Conservation (phyloP, 2,888 invertebrate genomes). For the Lordiphosa fenestrarum region DNA sequence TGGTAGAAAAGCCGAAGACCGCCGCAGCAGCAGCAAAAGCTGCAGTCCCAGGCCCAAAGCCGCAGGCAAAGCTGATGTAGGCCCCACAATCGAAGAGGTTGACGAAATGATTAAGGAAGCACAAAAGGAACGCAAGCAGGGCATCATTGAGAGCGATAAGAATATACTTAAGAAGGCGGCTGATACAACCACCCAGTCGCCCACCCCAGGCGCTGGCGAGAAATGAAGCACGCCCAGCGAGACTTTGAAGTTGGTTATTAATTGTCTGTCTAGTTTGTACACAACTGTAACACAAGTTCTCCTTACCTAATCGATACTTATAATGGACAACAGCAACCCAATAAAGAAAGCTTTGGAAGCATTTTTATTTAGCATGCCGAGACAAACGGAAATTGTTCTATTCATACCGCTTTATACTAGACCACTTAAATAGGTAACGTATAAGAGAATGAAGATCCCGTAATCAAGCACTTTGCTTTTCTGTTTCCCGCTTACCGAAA, state of each 20-base stretch:
- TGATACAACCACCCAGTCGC: not conserved
- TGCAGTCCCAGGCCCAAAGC: conserved; percentile 77
- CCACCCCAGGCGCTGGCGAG: too few species aligned
- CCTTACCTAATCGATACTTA: not conserved
- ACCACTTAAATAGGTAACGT: too few species aligned
- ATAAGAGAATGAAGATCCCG: too few species aligned
- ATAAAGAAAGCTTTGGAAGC: conserved; percentile 60
- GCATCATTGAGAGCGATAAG: conserved; percentile 82
- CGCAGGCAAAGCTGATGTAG: conserved; percentile 78
- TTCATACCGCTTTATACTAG: not conserved
- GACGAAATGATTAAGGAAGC: conserved; percentile 83
- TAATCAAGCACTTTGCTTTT: too few species aligned
- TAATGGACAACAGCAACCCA: conserved; percentile 9
- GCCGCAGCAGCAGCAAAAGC: not conserved
- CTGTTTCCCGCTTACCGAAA: too few species aligned
- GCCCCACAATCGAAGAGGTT: conserved; percentile 81
- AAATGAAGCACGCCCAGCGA: too few species aligned
- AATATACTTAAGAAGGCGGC: conserved; percentile 79
- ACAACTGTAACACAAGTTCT: conserved; percentile 1
- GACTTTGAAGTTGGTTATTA: too few species aligned
- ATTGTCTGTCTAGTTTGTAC: too few species aligned
- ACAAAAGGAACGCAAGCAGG: conserved; percentile 83
- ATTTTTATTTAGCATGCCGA: conserved; percentile 22
- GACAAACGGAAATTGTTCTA: not conserved
- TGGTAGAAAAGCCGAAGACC: not conserved